Conservation (phyloP, 1,140 invertebrate genomes). For the Drosophila nebulosa region DNA sequence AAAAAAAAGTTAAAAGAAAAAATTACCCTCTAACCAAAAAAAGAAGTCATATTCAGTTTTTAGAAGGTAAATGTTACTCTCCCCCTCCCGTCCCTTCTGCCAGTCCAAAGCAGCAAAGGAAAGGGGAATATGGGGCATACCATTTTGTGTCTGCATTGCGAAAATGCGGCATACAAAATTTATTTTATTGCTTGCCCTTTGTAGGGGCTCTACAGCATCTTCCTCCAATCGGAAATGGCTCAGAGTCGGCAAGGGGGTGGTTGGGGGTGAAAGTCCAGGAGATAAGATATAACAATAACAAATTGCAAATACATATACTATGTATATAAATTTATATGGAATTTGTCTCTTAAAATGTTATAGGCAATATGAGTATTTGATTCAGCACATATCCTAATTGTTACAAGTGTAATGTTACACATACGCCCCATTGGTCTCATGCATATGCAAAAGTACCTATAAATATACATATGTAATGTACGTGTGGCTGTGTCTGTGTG, state of each 20-base stretch:
- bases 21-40: background rate
- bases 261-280: background rate
- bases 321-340: too few species aligned
- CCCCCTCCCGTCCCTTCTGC: background rate
- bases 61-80: slow-evolving; percentile 40
- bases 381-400: slow-evolving; percentile 4
- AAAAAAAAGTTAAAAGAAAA: background rate
- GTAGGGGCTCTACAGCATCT: slow-evolving; percentile 43
- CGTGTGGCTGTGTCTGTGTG: slow-evolving; percentile 3
- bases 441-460: slow-evolving; percentile 59
- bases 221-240: background rate
- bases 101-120: too few species aligned
- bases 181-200: slow-evolving; percentile 69
- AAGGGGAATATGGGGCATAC: slow-evolving; percentile 1
- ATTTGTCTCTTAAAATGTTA: background rate
- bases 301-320: background rate
- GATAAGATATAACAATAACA: background rate
- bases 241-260: background rate
- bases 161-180: slow-evolving; percentile 76
- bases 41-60: slow-evolving; percentile 11
- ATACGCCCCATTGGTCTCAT: slow-evolving; percentile 58
- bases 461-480: background rate
- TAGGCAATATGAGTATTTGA: background rate
- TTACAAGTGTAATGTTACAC: slow-evolving; percentile 31
- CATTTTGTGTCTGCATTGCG: slow-evolving; percentile 49